Base-by-base conservation (phyloP, 1,140 invertebrate genomes). In the Macrotrachela quadricornifera region DNA sequence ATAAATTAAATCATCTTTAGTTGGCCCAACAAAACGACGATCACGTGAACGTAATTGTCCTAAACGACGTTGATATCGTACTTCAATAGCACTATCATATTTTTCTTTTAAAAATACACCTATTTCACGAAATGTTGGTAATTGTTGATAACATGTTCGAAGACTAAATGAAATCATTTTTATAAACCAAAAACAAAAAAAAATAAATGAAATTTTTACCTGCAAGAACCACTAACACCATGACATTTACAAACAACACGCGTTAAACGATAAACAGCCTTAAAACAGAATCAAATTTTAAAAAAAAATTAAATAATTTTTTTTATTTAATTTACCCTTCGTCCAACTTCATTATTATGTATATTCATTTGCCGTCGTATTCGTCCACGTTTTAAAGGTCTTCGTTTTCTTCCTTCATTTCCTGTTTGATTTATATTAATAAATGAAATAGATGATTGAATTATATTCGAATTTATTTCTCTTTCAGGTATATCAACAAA, bases 221-320 rank as follows among this genome's bases (percentile, higher is more conserved):
- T 85, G 70, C 86, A 91, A 2, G 84, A 87, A 4, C 78, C 77
- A 0, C 83, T 88, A 4, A 91, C 84, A 0, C 86, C 87, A 62
- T 91, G 86, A 64, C 87, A 92, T 66, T 91, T 91, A 71, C 86
- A 92, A 8, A 80, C 85, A 8, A 90, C 80, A 59, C 80, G 78
- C 1, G 83, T 81, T 64, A 80, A 82, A 64, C 82, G 82, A 60
- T 87, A 82, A 38, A 91, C 82, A 4, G 85, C 82, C 21, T 30
- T 4, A 30, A 30, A 8, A 30, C n/a, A n/a, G n/a, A 30, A 30
- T 30, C 21, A 30, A 30, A 4, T 30, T 30, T 30, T 8, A 30
- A 30, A 30, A 4, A 30, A 2, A 30, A 30, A 4, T 30, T 8
- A 30, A 8, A 30, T 30, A 30, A 8, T 4, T 30, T 4, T 30